These are phyloP conservation scores for Cathartes aura DNA, from an alignment of 2,113 vertebrate species.

Conservation along the genomic window DNA sequence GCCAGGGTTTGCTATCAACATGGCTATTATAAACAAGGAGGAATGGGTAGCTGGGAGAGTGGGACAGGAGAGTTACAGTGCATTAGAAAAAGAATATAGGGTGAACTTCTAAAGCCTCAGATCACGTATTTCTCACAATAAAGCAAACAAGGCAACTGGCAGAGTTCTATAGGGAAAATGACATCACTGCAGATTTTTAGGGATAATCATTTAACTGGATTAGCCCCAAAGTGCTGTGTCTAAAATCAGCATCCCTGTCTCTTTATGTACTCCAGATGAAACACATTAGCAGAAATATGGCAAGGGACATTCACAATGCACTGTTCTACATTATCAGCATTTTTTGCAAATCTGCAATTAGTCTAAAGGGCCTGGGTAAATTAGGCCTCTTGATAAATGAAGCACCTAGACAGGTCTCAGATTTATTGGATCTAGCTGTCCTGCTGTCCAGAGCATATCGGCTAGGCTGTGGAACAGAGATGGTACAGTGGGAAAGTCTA, in stretches of 20 bases:
- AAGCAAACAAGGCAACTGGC: constrained; percentile 83
- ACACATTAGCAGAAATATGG: constrained; percentile 96
- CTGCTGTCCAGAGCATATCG: constrained; percentile 78
- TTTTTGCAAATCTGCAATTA: constrained; percentile 99
- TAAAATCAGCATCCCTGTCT: constrained; percentile 88
- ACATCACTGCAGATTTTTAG: constrained; percentile 89
- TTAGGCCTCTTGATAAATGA: constrained; percentile 99
- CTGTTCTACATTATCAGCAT: constrained; percentile 97
- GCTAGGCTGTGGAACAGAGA: constrained; percentile 61
- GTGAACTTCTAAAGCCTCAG: constrained; percentile 44
- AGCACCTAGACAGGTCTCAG: constrained; percentile 92
- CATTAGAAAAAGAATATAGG: constrained; percentile 19
- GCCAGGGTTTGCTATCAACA: not conserved
- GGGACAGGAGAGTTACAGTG: not conserved
- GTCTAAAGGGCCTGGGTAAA: constrained; percentile 99
- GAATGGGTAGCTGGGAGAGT: not conserved
- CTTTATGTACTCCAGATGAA: constrained; percentile 97
- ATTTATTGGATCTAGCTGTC: constrained; percentile 86
- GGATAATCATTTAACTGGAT: constrained; percentile 90
- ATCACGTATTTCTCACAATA: constrained; percentile 75
- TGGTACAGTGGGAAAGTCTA: constrained; percentile 38
- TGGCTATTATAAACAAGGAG: not conserved
- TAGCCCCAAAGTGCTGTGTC: constrained; percentile 89
- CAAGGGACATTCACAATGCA: constrained; percentile 90
- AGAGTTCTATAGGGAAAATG: constrained; percentile 85